phyloP scores from a whole-genome alignment of 2,797 vertebrate genomes.

The Epinephelus malabaricus region DNA sequence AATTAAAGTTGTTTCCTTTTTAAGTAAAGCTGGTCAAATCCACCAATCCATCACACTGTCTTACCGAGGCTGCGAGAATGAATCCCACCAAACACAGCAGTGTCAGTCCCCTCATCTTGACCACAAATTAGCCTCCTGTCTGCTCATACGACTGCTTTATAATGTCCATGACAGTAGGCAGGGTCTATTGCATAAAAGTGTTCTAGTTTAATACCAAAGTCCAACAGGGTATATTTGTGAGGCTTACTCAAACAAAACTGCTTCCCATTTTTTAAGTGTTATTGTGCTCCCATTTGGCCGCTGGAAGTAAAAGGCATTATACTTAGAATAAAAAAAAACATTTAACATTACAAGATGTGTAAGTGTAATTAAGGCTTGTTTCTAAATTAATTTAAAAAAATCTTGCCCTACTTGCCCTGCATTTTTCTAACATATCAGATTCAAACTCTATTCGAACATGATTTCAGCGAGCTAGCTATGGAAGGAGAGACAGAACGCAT shows the following conservation, averaged over 20 bases:
- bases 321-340: neutral
- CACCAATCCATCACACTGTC: neutral
- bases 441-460: too few relatives aligned
- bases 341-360: neutral
- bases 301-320: neutral
- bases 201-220: constrained; percentile 19
- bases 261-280: neutral
- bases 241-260: neutral
- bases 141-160: constrained; percentile 11
- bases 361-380: neutral
- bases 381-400: neutral
- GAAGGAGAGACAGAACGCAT: too few relatives aligned
- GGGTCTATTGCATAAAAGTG: neutral
- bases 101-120: constrained; percentile 40
- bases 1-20: neutral
- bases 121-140: neutral
- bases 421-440: too few relatives aligned
- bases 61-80: constrained; percentile 35
- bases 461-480: too few relatives aligned
- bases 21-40: neutral
- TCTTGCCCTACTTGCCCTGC: too few relatives aligned
- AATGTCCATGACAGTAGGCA: neutral
- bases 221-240: constrained; percentile 1
- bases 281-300: neutral
- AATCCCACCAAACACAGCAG: constrained; percentile 42